Evolutionary conservation across 2,113 vertebrate genomes (phyloP).

Genomic region (Lynx canadensis): DNA sequence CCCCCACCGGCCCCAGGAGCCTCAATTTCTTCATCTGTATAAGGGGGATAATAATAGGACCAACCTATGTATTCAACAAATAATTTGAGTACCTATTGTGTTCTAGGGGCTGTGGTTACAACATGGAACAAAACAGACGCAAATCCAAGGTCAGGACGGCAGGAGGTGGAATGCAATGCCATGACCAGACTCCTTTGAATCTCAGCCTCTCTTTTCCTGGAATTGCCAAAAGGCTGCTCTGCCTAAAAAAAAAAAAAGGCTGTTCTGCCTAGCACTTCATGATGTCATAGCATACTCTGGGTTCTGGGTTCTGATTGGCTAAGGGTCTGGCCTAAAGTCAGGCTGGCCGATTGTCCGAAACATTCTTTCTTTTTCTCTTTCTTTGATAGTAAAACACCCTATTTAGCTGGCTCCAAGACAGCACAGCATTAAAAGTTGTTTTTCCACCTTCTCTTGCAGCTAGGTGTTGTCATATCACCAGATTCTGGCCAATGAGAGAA

Average conservation of each 20-base stretch:
- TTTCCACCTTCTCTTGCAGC: not conserved
- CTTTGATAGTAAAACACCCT: not conserved
- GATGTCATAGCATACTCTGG: not conserved
- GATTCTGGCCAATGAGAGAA: not conserved
- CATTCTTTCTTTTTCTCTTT: not conserved
- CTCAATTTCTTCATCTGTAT: not conserved
- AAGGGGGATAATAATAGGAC: not conserved
- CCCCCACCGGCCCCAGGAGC: no score
- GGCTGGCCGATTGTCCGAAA: not conserved
- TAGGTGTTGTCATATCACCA: not conserved
- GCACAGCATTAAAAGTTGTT: not conserved
- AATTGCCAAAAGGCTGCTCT: not conserved
- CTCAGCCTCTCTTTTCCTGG: not conserved
- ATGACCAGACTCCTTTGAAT: not conserved
- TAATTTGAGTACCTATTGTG: not conserved
- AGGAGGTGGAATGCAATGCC: not conserved
- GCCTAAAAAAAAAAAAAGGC: not conserved
- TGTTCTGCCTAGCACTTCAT: not conserved
- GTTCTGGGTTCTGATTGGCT: not conserved
- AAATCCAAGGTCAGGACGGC: not conserved
- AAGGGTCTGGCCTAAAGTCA: not conserved
- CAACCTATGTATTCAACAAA: not conserved
- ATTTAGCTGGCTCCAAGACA: not conserved
- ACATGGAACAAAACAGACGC: not conserved
- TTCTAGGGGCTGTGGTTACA: not conserved